Base-by-base conservation (phyloP, 2,888 invertebrate species). In the Drosophila fulvimacula region DNA sequence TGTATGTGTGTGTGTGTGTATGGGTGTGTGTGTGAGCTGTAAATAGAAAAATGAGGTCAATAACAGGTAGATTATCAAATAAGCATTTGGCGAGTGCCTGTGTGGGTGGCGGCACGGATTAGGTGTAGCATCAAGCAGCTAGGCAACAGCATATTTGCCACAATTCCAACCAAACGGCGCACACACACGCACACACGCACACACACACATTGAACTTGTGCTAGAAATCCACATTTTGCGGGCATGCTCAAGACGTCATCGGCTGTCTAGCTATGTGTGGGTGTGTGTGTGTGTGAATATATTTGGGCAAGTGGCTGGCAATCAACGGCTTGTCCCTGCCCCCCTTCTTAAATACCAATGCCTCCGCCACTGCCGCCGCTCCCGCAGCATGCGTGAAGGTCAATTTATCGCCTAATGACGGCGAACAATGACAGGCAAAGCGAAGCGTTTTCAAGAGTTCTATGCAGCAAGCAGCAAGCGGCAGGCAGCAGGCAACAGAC, bases 51-150 rank as follows among this genome's bases (percentile, higher is more conserved):
- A 86, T 77, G 85, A 82, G 86, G 86, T 86, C 86, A 86, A 88
- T 86, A 86, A 80, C 86, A 88, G 89, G 85, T 86, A 84, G 89
- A 86, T 86, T 86, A 89, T 89, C 88, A 86, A 89, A 89, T 88
- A 89, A 82, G 88, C 79, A 81, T 88, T 87, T 72, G 73, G 66
- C 71, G 72, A 68, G 55, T n/a, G 44, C 19, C 17, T 21, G 21
- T 6, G 4, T 53, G 30, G 24, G n/a, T 49, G 49, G 41, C 11
- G 6, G 42, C 57, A 52, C 48, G 57, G 58, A 58, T 68, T 62
- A 34, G 58, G 55, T 55, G 49, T 51, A 56, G 30, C 55, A 19
- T 30, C 41, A 67, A 52, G 27, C 19, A 19, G 49, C 32, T 11
- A 32, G 30, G 48, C 30, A 62, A 46, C 71, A 60, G 42, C 69